Percentiles rank a stretch among this genome's conserved stretches.
Conservation (phyloP, 2,113 vertebrate species). For the Oreotragus oreotragus region DNA sequence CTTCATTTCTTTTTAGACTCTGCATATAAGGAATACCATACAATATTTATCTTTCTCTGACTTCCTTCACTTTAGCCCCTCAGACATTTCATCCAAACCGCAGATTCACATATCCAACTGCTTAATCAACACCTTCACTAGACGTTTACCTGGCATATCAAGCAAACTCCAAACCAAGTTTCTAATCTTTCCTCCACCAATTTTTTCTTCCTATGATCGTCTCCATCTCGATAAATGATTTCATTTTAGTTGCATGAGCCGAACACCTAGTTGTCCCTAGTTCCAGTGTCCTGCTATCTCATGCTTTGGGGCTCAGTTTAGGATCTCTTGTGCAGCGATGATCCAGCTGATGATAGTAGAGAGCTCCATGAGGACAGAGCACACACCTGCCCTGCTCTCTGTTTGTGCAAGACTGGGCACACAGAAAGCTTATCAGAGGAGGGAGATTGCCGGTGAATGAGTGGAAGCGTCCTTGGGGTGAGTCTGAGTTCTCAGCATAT, state of each 20-base stretch:
- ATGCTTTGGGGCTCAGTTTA: not conserved
- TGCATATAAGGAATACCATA: not conserved
- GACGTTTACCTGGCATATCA: not conserved
- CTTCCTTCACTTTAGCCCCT: not conserved
- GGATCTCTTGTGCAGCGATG: not conserved
- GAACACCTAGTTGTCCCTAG: not conserved
- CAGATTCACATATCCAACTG: not conserved
- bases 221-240: not conserved
- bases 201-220: not conserved
- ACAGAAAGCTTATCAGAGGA: not conserved
- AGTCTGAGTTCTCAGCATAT: not conserved
- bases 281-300: not conserved
- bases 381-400: not conserved
- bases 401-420: not conserved
- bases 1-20: not conserved
- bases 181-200: not conserved
- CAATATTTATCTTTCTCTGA: not conserved
- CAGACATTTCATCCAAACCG: not conserved
- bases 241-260: not conserved
- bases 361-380: not conserved
- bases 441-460: not conserved
- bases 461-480: not conserved
- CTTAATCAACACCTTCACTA: not conserved
- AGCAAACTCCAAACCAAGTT: not conserved
- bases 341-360: not conserved